These are phyloP conservation scores for Loriculus beryllinus DNA, from an alignment of 2,797 vertebrate species.

Conservation along the genomic window DNA sequence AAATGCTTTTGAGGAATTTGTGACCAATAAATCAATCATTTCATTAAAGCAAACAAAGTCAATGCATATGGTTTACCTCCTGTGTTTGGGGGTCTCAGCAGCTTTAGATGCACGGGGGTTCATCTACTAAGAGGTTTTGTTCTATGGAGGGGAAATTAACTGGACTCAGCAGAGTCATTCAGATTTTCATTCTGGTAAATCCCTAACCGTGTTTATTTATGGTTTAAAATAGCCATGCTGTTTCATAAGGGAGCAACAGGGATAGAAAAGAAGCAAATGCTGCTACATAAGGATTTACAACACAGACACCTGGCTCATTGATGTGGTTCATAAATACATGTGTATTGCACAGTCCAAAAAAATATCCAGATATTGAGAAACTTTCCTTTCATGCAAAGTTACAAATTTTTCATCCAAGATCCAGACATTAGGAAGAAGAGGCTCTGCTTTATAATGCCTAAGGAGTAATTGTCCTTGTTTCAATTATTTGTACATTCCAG, in stretches of 20 bases:
- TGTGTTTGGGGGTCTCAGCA: neutral
- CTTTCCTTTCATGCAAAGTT: neutral
- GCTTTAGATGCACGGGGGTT: neutral
- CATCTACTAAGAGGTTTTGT: neutral
- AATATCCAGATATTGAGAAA: neutral
- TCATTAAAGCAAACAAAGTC: slow-evolving; percentile 6
- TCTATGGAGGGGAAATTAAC: neutral
- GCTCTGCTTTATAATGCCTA: neutral
- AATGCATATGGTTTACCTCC: neutral
- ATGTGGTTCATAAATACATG: neutral
- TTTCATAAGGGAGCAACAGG: neutral
- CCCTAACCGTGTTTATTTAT: neutral
- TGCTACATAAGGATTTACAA: neutral
- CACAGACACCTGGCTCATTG: neutral
- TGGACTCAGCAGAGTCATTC: neutral
- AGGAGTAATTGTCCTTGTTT: neutral
- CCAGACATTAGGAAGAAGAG: neutral
- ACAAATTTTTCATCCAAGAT: neutral
- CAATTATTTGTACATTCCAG: neutral
- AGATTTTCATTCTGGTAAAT: neutral
- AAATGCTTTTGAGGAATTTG: slow-evolving; percentile 14
- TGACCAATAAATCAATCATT: slow-evolving; percentile 27
- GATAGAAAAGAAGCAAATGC: neutral
- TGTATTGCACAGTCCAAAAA: neutral
- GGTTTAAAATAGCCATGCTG: neutral